Evolutionary conservation across 1,140 invertebrate genomes (phyloP).

Genomic region (Pogonognathellus flavescens): DNA sequence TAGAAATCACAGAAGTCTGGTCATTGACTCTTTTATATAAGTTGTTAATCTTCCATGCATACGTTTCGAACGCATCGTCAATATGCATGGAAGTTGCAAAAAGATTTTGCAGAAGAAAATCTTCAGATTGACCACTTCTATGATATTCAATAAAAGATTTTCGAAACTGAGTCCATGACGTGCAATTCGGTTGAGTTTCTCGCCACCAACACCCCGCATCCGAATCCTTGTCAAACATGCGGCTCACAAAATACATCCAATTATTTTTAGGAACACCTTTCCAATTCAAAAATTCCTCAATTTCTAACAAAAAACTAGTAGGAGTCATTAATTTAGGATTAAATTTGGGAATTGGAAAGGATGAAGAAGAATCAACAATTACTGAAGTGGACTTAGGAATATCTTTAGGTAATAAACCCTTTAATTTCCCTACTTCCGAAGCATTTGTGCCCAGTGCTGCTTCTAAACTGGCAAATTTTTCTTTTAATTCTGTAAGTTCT

Average conservation of each 20-base stretch:
- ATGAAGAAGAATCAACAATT: background rate
- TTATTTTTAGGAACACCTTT: background rate
- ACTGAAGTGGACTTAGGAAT: background rate
- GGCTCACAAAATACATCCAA: background rate
- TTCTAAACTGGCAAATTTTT: too few relatives aligned
- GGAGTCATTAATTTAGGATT: background rate
- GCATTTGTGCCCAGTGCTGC: background rate
- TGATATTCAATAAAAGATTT: background rate
- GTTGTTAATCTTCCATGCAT: slow-evolving; percentile 12
- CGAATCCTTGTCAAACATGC: background rate
- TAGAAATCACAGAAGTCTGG: too few relatives aligned
- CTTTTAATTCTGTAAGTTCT: too few relatives aligned
- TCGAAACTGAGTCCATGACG: background rate
- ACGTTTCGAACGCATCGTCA: slow-evolving; percentile 2
- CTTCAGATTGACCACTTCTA: background rate
- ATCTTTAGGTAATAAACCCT: background rate
- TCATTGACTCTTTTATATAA: background rate
- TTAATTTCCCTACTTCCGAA: background rate
- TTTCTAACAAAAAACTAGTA: background rate
- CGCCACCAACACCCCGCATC: background rate
- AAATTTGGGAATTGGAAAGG: background rate
- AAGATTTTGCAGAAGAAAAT: background rate
- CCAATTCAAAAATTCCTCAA: background rate
- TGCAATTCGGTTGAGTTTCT: background rate
- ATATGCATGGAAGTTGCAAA: background rate